Evolutionary conservation across 2,888 invertebrate genomes (phyloP), one percentile per base, ranked within the genome.

Genomic region (Leptothorax acervorum): DNA sequence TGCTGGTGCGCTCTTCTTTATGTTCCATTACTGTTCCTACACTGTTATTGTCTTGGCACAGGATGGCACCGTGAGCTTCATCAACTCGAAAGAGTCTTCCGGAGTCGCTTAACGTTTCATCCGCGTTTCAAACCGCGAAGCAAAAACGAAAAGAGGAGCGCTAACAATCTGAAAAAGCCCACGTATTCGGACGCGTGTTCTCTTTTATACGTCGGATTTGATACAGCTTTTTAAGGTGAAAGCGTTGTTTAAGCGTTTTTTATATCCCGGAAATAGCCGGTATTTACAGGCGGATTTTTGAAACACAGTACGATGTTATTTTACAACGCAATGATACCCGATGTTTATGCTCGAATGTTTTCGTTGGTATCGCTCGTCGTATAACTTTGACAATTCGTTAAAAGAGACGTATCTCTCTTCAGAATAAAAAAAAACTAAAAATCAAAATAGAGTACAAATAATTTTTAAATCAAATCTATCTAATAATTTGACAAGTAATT

Each of bases 11-110:
- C 51, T 70, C 18, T 81, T 74, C 42, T 76, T 42, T 66, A 39
- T 79, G 51, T 51, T 18, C 74, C 66, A 57, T 79, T 79, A 66
- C 71, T 23, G 31, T 71, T n/a, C 48, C 18, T 45, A 45, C 57
- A 35, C 42, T 48, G 81, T 87, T 87, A 79, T 86, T 82, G 70
- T 82, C 55, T 71, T 53, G 70, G 63, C 85, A 51, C 51, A 39
- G n/a, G 51, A 51, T 42, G 62, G 75, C 60, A 66, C 35, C 12
- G 62, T 62, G 81, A 70, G 48, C 48, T 71, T 79, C 71, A 79
- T 71, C 79, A 79, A 71, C 71, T 71, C 79, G 73, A 71, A 71
- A 62, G 60, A 81, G 42, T 71, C 55, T 68, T 78, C 79, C 60
- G 73, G 60, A 81, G 71, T 81, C 79, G 73, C 73, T 81, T 71